Conservation (phyloP, 2,888 invertebrate genomes). For the Palloptera scutellata region DNA sequence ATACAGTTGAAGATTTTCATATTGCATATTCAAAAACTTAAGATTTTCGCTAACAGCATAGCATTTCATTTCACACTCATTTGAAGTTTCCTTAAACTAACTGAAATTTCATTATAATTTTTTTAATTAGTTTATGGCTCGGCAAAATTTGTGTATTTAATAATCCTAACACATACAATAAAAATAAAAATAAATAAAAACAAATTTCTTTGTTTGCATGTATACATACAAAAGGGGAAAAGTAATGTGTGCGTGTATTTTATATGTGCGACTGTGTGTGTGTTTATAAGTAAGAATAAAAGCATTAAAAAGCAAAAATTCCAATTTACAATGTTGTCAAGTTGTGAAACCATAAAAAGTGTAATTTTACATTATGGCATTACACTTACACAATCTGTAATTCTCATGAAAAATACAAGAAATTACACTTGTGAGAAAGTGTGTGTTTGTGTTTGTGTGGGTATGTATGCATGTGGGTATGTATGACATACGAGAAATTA, state of each 20-base stretch:
- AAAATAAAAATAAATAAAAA: too few relatives aligned
- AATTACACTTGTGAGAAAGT: background rate
- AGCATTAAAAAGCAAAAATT: background rate
- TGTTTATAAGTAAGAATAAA: background rate
- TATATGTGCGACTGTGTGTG: background rate
- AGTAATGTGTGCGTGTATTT: background rate
- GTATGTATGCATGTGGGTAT: background rate
- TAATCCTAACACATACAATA: too few relatives aligned
- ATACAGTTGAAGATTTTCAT: too few relatives aligned
- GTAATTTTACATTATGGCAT: background rate
- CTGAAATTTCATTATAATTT: too few relatives aligned
- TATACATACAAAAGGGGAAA: background rate
- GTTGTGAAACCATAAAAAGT: background rate
- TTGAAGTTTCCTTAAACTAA: too few relatives aligned
- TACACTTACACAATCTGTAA: background rate
- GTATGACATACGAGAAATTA: background rate
- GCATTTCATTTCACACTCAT: too few relatives aligned
- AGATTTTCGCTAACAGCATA: too few relatives aligned
- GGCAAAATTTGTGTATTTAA: too few relatives aligned
- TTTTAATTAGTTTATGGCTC: too few relatives aligned
- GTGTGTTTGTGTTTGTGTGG: background rate
- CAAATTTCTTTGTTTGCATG: background rate
- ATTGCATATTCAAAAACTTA: too few relatives aligned
- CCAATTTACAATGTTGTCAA: constrained; percentile 3
- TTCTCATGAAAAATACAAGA: too few relatives aligned